Evolutionary conservation across 2,888 invertebrate species (phyloP).

Genomic region (Chymomyza caudatula): DNA sequence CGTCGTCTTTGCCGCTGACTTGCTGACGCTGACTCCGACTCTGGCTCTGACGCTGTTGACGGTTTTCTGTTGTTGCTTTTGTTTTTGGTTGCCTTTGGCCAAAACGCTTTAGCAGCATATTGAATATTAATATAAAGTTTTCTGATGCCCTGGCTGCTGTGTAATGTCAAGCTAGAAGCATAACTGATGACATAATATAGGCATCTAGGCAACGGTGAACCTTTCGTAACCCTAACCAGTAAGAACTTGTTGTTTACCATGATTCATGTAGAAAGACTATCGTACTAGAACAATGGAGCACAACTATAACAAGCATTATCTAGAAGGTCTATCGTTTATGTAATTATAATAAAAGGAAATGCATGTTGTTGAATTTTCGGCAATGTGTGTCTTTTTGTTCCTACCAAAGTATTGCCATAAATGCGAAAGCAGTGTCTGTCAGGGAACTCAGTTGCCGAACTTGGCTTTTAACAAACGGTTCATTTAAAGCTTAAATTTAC

Average conservation of each 20-base stretch:
- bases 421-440: background rate
- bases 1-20: conserved; percentile 51
- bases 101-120: conserved; percentile 31
- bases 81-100: conserved; percentile 17
- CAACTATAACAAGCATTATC: conserved; percentile 17
- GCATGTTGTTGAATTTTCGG: conserved; percentile 27
- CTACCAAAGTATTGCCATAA: conserved; percentile 6
- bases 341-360: conserved; percentile 62
- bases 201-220: background rate
- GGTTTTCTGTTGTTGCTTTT: conserved; percentile 41
- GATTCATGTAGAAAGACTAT: conserved; percentile 16
- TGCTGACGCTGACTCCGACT: background rate
- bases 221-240: background rate
- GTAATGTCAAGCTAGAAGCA: conserved; percentile 42
- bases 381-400: background rate
- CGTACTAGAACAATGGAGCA: conserved; percentile 22
- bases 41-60: conserved; percentile 49
- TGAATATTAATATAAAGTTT: conserved; percentile 53
- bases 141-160: conserved; percentile 21
- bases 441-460: conserved; percentile 40
- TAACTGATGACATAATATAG: conserved; percentile 48
- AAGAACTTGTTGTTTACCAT: background rate
- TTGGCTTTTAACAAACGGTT: background rate
- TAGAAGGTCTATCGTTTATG: conserved; percentile 39
- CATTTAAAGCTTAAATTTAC: background rate